Evolutionary conservation across 1,140 invertebrate species (phyloP), one percentile per base, ranked within the genome.

Genomic region (Chelonus insularis): DNA sequence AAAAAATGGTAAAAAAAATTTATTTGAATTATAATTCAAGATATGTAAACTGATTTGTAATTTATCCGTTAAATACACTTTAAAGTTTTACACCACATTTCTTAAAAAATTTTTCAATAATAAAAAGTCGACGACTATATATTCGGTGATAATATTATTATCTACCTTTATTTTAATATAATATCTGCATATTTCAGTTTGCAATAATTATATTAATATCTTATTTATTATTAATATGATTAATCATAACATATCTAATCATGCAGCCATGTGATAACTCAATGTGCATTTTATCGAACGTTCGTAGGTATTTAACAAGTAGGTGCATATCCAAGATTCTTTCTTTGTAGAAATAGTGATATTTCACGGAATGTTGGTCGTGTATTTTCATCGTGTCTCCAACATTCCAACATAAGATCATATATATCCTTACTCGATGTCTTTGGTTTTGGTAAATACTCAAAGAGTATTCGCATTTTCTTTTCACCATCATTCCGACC

Each of bases 391-490:
- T 91, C 87, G 7, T 90, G 81, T 58, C 91, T 86, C 94, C 94
- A 97, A 76, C 94, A 96, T 71, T 94, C 92, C 29, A 87, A 80
- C 92, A 96, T 95, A 37, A 96, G 80, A 71, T 95, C 92, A 81
- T 92, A 94, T 41, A 95, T 85, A 75, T 94, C 92, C 68, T 91
- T 88, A 2, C 92, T 91, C 59, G 90, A 91, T 57, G 86, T 84
- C 3, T 85, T 81, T 6, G 91, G 86, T 29, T 87, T 85, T 9
- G 86, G 84, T 60, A 94, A 83, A 67, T 84, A 85, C 64, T 86
- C 84, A 77, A 88, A 91, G 54, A 62, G 6, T 1, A 37, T 20
- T 36, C 52, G 52, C 34, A 55, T 11, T 37, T 55, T 55, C 7
- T 36, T 7, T 6, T 55, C 52, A 37, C 34, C 21, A 37, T 20